Percentiles rank a stretch among this genome's conserved stretches.
Conservation (phyloP, 2,797 vertebrate species). For the Simalia tracyae region DNA sequence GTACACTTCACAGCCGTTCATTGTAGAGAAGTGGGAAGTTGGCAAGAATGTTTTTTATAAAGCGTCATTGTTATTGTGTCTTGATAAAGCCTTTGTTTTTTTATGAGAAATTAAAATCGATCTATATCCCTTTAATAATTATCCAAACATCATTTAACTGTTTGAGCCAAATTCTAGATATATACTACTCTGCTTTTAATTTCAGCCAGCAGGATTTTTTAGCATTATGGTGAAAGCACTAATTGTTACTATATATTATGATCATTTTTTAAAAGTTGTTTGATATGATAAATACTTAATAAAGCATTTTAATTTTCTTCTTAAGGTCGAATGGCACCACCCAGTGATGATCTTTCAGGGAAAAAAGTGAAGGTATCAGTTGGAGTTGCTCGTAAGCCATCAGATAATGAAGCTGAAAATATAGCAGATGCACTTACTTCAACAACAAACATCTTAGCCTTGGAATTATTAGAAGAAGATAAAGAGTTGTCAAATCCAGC, state of each 20-base stretch:
- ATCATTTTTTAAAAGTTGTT: background rate
- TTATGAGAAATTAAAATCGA: background rate
- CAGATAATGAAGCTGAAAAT: conserved; percentile 82
- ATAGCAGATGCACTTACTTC: conserved; percentile 75
- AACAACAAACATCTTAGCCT: conserved; percentile 82
- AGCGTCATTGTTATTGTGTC: background rate
- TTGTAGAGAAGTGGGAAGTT: background rate
- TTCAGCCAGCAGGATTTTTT: background rate
- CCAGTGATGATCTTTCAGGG: conserved; percentile 87
- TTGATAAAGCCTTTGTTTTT: background rate
- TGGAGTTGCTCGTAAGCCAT: conserved; percentile 87
- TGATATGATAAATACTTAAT: background rate
- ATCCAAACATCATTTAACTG: background rate
- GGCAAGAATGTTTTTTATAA: background rate
- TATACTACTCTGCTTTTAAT: background rate
- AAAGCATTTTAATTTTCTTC: background rate
- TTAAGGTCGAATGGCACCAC: conserved; percentile 94
- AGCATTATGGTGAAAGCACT: background rate
- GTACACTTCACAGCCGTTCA: background rate
- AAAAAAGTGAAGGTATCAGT: conserved; percentile 94
- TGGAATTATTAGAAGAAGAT: conserved; percentile 86
- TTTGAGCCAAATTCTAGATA: background rate
- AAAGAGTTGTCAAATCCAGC: conserved; percentile 77
- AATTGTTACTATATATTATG: background rate
- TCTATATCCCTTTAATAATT: background rate